phyloP scores from a whole-genome alignment of 2,113 vertebrate genomes.

The Microcebus murinus region DNA sequence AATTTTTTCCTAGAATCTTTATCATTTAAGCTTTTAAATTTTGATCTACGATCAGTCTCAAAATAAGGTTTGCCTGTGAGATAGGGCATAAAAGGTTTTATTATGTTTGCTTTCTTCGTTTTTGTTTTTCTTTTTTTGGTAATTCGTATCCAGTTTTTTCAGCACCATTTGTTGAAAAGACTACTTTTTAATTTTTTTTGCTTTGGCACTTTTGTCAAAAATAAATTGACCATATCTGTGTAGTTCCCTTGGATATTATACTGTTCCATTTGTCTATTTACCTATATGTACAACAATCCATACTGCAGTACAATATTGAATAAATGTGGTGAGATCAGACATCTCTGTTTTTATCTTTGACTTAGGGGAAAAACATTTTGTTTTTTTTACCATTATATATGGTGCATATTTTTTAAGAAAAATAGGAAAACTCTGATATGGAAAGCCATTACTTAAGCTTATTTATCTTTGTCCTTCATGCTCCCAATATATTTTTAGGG shows the following conservation, averaged over 20 bases:
- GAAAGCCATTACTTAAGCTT: neutral
- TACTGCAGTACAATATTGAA: neutral
- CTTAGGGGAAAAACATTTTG: neutral
- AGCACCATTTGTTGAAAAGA: neutral
- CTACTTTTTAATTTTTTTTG: neutral
- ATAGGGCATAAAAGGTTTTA: neutral
- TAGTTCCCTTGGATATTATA: neutral
- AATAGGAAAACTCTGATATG: neutral
- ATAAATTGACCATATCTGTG: neutral
- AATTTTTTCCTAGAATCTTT: neutral
- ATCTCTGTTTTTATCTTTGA: neutral
- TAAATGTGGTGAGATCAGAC: neutral
- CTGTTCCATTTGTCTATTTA: neutral
- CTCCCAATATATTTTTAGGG: neutral
- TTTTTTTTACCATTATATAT: neutral
- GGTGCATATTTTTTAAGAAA: neutral
- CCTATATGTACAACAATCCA: neutral
- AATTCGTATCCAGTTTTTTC: neutral
- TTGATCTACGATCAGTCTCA: neutral
- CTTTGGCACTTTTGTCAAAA: neutral
- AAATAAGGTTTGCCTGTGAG: neutral
- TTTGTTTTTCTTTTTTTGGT: neutral
- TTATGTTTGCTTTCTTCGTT: neutral
- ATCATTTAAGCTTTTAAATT: constrained; percentile 19
- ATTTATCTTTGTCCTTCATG: neutral